A percentile compares a stretch with the other conserved stretches of the same genome.
These are phyloP conservation scores for Cynocephalus volans DNA, from an alignment of 2,113 vertebrate genomes.

Conservation along the genomic window DNA sequence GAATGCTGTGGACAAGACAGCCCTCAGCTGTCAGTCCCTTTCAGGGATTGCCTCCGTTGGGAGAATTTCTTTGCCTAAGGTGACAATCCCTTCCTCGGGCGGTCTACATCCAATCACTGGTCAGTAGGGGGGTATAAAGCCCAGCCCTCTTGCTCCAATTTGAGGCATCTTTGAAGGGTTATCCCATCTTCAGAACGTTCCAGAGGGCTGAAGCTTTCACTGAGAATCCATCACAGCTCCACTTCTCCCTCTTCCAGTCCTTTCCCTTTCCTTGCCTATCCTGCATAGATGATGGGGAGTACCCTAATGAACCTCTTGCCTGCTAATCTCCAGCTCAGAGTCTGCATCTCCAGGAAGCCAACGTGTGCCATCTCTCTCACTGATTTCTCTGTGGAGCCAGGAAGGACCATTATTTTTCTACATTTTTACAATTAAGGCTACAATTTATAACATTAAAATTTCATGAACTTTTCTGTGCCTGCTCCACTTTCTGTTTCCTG, in stretches of 20 bases:
- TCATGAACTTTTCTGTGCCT: neutral
- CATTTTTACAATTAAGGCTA: neutral
- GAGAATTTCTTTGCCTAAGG: neutral
- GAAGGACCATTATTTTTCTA: neutral
- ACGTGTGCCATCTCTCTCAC: neutral
- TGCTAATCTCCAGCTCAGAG: neutral
- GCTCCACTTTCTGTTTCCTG: neutral
- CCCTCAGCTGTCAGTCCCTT: neutral
- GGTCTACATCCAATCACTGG: neutral
- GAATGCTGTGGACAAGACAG: neutral
- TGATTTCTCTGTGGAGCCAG: neutral
- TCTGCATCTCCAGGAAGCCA: neutral
- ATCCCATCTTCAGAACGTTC: neutral
- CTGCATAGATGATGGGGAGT: neutral
- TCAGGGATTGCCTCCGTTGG: neutral
- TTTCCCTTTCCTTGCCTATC: neutral
- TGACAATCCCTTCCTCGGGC: neutral
- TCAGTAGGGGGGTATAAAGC: neutral
- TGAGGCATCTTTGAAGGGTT: neutral
- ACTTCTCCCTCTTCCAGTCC: neutral
- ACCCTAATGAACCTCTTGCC: neutral
- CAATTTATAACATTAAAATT: constrained; percentile 9
- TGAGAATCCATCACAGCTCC: neutral
- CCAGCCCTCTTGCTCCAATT: neutral
- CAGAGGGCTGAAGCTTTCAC: neutral